phyloP scores from a whole-genome alignment of 2,888 invertebrate genomes.

The Acanthococcus lagerstroemiae region DNA sequence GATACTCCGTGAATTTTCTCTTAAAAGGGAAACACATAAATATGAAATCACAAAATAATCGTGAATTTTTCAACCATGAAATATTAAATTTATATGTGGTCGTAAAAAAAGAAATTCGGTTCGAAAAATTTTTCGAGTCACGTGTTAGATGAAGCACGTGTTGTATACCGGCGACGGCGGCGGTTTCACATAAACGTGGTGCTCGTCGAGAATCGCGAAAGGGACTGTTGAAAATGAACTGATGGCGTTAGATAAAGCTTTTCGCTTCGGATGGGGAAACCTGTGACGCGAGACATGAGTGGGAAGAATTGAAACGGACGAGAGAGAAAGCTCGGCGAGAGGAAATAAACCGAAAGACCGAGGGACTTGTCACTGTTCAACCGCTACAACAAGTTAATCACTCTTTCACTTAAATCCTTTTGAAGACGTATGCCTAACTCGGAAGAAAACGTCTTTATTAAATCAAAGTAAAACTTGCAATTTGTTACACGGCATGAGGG shows the following conservation, averaged over 20 bases:
- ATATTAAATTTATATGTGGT: no score
- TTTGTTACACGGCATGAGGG: no score
- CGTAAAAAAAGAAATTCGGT: background rate
- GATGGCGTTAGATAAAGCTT: constrained; percentile 22
- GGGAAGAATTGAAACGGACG: background rate
- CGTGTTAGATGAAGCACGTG: constrained; percentile 11
- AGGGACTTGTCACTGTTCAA: constrained; percentile 25
- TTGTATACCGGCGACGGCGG: background rate
- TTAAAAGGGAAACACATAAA: no score
- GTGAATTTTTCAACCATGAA: no score
- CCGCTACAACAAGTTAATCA: constrained; percentile 30
- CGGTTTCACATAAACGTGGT: constrained; percentile 8
- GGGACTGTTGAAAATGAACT: constrained; percentile 26
- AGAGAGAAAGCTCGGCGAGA: background rate
- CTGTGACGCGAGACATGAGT: constrained; percentile 17
- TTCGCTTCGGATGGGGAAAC: background rate
- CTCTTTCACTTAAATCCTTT: constrained; percentile 26
- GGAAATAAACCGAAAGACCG: background rate
- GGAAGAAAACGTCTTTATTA: constrained; percentile 23
- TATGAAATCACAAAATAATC: no score
- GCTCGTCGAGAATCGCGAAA: constrained; percentile 22
- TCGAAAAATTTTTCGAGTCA: constrained; percentile 9
- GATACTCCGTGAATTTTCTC: no score
- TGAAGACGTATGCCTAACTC: constrained; percentile 21
- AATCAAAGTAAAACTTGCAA: constrained; percentile 27